Evolutionary conservation across 1,140 invertebrate species (phyloP).

Genomic region (Glossosoma conforme): DNA sequence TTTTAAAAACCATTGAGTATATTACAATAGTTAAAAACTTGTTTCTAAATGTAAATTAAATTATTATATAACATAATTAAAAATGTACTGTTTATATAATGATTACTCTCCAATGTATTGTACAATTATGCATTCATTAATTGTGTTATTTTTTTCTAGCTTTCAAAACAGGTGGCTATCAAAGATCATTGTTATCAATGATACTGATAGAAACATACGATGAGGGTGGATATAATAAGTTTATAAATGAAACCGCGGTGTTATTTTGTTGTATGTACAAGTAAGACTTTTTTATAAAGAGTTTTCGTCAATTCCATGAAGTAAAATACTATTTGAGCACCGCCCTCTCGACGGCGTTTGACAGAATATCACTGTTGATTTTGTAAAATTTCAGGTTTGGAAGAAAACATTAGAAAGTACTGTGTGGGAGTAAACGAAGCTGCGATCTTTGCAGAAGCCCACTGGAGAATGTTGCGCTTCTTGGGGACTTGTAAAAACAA

Average conservation of each 20-base stretch:
- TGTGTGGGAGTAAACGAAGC: neutral
- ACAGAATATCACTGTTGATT: conserved; percentile 18
- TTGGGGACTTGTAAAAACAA: too few species aligned
- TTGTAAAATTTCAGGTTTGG: conserved; percentile 20
- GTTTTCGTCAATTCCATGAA: too few species aligned
- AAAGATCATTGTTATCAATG: conserved; percentile 1
- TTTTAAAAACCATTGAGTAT: too few species aligned
- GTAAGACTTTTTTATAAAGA: conserved; percentile 19
- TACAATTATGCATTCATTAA: too few species aligned
- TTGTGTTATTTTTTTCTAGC: conserved; percentile 5
- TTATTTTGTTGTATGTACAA: conserved; percentile 20
- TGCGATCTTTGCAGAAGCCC: neutral
- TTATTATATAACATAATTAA: too few species aligned
- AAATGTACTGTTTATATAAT: too few species aligned
- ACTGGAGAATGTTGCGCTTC: too few species aligned
- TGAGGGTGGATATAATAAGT: neutral
- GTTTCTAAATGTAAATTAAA: too few species aligned
- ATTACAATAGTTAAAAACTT: too few species aligned
- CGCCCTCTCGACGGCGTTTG: too few species aligned
- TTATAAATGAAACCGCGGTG: conserved; percentile 11
- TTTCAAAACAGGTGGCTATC: conserved; percentile 1
- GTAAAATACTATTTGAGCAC: too few species aligned
- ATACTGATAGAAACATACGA: conserved; percentile 7
- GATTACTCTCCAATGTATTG: too few species aligned
- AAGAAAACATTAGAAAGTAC: neutral